A percentile compares a stretch with the other conserved stretches of the same genome.
These are phyloP conservation scores for Carabus problematicus DNA, from an alignment of 2,888 invertebrate genomes.

Conservation along the genomic window DNA sequence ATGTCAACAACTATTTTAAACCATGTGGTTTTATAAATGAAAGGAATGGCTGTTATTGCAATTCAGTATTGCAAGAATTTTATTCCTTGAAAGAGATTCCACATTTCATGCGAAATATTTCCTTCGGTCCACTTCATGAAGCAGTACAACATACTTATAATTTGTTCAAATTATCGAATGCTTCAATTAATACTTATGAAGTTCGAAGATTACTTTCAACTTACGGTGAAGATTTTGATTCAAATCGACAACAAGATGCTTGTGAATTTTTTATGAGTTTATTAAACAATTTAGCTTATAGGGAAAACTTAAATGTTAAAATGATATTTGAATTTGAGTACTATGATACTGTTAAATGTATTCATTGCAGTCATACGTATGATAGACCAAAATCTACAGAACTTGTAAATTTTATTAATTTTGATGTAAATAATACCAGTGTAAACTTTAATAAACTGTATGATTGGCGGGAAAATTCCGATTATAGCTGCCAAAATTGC, in stretches of 20 bases:
- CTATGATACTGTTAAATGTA: neutral
- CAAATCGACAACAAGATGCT: neutral
- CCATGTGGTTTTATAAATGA: constrained; percentile 4
- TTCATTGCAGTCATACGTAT: neutral
- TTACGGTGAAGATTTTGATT: neutral
- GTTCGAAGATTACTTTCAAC: neutral
- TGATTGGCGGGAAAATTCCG: constrained; percentile 1
- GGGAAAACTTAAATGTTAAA: neutral
- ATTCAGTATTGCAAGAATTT: neutral
- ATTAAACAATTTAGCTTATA: neutral
- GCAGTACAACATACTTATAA: neutral
- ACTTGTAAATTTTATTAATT: neutral
- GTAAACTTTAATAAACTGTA: neutral
- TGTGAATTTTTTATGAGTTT: constrained; percentile 6
- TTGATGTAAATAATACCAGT: neutral
- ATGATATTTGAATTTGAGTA: neutral
- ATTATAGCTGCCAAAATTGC: neutral
- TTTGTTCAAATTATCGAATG: neutral
- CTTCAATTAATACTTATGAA: neutral
- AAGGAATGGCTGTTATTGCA: constrained; percentile 5
- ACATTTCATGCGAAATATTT: neutral
- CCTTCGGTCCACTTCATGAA: neutral
- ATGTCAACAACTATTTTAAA: neutral
- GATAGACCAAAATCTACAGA: constrained; percentile 7
- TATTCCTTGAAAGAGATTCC: neutral